phyloP scores from a whole-genome alignment of 2,888 invertebrate genomes.

The Yponomeuta sedellus region DNA sequence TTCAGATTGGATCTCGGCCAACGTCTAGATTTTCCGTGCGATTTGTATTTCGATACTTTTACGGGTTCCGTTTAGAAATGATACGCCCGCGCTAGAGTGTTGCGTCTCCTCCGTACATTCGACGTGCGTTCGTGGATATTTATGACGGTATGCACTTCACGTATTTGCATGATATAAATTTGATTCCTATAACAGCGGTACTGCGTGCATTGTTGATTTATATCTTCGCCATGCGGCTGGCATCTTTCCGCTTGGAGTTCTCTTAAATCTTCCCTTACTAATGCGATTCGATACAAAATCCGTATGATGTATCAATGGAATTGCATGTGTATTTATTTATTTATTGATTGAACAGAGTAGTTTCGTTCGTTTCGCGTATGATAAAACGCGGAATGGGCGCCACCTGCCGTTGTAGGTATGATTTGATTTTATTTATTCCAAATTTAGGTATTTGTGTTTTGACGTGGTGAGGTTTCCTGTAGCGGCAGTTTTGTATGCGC shows the following conservation, averaged over 20 bases:
- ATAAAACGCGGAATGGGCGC: neutral
- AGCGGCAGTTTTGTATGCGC: conserved; percentile 55
- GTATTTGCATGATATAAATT: conserved; percentile 32
- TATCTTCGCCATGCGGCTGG: neutral
- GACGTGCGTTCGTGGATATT: conserved; percentile 60
- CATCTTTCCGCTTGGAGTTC: neutral
- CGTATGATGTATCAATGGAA: neutral
- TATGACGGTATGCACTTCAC: conserved; percentile 54
- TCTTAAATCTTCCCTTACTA: neutral
- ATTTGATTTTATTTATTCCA: conserved; percentile 63
- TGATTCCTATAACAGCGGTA: conserved; percentile 22
- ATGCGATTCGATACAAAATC: neutral
- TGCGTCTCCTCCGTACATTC: conserved; percentile 51
- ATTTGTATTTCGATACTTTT: conserved; percentile 67
- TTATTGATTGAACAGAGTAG: conserved; percentile 32
- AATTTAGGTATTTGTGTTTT: conserved; percentile 63
- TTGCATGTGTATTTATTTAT: conserved; percentile 11
- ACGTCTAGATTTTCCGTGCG: conserved; percentile 67
- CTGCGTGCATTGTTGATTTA: conserved; percentile 15
- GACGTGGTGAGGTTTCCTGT: conserved; percentile 57
- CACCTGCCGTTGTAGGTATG: too few species aligned
- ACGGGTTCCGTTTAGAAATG: conserved; percentile 69
- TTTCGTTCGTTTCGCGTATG: conserved; percentile 20
- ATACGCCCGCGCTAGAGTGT: conserved; percentile 62
- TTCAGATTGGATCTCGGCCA: conserved; percentile 70